Base-by-base conservation (phyloP, 2,113 vertebrate genomes). In the Bujurquina vittata region DNA sequence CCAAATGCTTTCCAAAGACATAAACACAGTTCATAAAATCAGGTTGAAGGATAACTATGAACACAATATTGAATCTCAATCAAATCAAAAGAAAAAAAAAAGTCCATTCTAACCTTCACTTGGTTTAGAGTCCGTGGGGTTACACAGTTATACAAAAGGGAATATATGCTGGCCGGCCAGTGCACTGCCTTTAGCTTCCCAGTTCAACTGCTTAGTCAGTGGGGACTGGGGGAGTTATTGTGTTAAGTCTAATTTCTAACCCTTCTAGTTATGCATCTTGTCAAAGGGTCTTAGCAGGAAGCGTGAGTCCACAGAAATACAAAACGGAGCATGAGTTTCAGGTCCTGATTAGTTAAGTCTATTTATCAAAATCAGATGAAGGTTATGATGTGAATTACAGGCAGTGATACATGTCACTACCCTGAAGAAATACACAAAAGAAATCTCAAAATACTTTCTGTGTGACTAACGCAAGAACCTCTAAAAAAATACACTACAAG, bases 211-310 rank as follows among this genome's bases (percentile, higher is more conserved):
- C 1, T 43, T 49, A 69, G 33, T 8, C 33, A 20, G 37, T 37
- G 60, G 20, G 31, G 10, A 61, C 29, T 29, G 23, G 18, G 37
- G 43, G 17, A 52, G 49, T 31, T 18, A 20, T 52, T 52, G 52
- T 20, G 18, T 52, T 31, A 69, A 52, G 43, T 69, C 23, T 54
- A 2, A 49, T 69, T 69, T 69, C 43, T 69, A 49, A 8, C 26
- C 49, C 26, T 4, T 18, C 17, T 49, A 49, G 63, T 26, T 69
- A 49, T 69, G 40, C 8, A 29, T 69, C 65, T 29, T 2, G 10
- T 69, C 43, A 49, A 49, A 29, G n/a, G n/a, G n/a, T n/a, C n/a
- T n/a, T n/a, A n/a, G 65, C 67, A 54, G 46, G 15, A 72, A 33
- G 29, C 67, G 33, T 14, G 26, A 33, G 46, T 54, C 26, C 31